phyloP scores from a whole-genome alignment of 2,113 vertebrate genomes.

The Fulica atra region DNA sequence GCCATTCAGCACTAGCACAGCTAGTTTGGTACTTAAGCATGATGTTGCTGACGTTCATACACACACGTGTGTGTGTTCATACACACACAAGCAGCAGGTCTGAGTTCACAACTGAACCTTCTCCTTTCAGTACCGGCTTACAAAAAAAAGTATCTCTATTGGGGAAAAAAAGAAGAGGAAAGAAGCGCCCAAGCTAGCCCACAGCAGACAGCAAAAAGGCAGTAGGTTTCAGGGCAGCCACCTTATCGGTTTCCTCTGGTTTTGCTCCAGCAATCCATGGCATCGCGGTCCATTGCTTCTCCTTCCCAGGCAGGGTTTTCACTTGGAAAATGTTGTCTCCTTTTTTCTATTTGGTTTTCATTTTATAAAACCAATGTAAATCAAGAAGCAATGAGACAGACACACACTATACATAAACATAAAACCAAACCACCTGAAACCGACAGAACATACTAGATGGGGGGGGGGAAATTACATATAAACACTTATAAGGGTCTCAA shows the following conservation, averaged over 20 bases:
- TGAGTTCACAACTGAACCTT: not conserved
- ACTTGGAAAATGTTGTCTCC: conserved; percentile 75
- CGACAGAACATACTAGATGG: not conserved
- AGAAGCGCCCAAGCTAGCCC: conserved; percentile 34
- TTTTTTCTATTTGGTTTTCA: conserved; percentile 74
- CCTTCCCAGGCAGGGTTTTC: conserved; percentile 67
- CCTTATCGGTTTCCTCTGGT: conserved; percentile 70
- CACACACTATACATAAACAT: conserved; percentile 41
- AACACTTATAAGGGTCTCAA: not conserved
- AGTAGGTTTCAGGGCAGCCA: conserved; percentile 73
- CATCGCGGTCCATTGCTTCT: conserved; percentile 62
- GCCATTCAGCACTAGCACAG: not conserved
- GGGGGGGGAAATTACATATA: not conserved
- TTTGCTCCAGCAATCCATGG: conserved; percentile 65
- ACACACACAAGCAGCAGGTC: not conserved
- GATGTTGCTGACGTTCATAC: not conserved
- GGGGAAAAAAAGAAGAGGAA: not conserved
- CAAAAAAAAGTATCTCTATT: not conserved
- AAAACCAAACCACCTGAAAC: not conserved
- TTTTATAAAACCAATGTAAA: conserved; percentile 63
- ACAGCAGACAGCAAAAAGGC: conserved; percentile 22
- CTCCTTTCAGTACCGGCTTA: not conserved
- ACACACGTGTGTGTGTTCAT: not conserved
- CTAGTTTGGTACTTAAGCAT: not conserved
- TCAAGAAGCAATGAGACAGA: conserved; percentile 71